These are phyloP conservation scores for Stratiomys singularior DNA, from an alignment of 2,888 invertebrate genomes.

Conservation along the genomic window DNA sequence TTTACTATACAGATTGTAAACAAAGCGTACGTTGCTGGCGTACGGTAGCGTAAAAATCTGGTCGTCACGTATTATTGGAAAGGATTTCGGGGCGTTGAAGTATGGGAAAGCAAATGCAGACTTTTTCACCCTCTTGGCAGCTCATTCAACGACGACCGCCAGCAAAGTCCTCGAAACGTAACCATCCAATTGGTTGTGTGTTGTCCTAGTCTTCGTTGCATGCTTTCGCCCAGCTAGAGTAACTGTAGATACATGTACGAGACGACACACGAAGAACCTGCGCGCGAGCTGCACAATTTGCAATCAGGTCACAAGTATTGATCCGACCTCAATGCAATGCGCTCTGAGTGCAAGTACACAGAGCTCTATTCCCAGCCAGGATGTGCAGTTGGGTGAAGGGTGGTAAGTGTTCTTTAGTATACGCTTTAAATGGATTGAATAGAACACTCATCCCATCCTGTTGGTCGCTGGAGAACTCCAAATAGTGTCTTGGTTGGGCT, in stretches of 20 bases:
- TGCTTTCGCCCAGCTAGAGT: neutral
- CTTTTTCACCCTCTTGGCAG: constrained; percentile 24
- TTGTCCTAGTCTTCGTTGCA: constrained; percentile 40
- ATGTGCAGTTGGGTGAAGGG: neutral
- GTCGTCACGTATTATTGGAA: neutral
- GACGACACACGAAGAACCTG: neutral
- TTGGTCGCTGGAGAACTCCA: too few relatives aligned
- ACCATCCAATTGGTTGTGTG: constrained; percentile 36
- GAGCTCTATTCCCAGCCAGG: neutral
- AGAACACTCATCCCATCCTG: too few relatives aligned
- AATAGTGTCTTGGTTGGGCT: too few relatives aligned
- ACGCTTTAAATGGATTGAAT: too few relatives aligned
- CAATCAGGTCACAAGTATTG: constrained; percentile 43
- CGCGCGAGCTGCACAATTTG: constrained; percentile 33
- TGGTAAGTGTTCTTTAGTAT: too few relatives aligned
- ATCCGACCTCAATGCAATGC: constrained; percentile 24
- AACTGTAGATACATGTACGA: neutral
- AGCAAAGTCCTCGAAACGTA: constrained; percentile 15
- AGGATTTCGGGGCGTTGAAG: neutral
- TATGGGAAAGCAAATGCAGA: constrained; percentile 4
- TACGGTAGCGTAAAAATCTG: constrained; percentile 1
- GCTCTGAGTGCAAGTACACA: constrained; percentile 20
- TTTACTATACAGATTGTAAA: constrained; percentile 22
- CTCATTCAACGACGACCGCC: constrained; percentile 14
- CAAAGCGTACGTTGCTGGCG: constrained; percentile 39